These are phyloP conservation scores for Lapara coniferarum DNA, from an alignment of 2,888 invertebrate genomes.

Conservation along the genomic window DNA sequence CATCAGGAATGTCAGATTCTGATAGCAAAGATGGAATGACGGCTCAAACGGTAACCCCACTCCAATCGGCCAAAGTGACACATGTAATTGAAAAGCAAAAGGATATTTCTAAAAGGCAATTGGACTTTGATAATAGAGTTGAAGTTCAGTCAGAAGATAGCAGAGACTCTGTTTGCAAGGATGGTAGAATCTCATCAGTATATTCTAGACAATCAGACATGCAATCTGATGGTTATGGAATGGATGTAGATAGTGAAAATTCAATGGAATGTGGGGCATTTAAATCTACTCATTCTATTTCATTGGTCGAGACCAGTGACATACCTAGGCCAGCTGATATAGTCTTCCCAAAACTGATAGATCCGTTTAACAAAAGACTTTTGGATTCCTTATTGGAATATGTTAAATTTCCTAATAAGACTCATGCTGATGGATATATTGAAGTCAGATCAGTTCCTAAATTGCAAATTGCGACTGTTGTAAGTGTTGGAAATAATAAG, in stretches of 20 bases:
- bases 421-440: constrained; percentile 81
- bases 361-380: constrained; percentile 91
- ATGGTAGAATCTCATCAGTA: constrained; percentile 74
- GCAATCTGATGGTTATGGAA: constrained; percentile 77
- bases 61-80: constrained; percentile 74
- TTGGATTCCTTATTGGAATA: constrained; percentile 87
- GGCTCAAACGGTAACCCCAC: constrained; percentile 70
- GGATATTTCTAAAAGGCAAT: constrained; percentile 77
- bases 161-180: constrained; percentile 78
- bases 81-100: constrained; percentile 70
- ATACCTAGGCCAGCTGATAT: constrained; percentile 80
- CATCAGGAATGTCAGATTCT: constrained; percentile 77
- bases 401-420: constrained; percentile 87
- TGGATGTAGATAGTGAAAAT: constrained; percentile 82
- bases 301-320: constrained; percentile 76
- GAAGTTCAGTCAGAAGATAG: constrained; percentile 80
- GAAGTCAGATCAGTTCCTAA: constrained; percentile 82
- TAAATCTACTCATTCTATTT: constrained; percentile 78
- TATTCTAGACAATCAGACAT: constrained; percentile 76
- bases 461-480: constrained; percentile 66
- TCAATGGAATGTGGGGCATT: constrained; percentile 80
- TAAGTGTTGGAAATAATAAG: constrained; percentile 78
- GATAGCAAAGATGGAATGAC: constrained; percentile 80
- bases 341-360: constrained; percentile 82
- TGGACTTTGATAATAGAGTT: constrained; percentile 76